Percentiles rank a stretch among this genome's conserved stretches.
Conservation (phyloP, 2,113 vertebrate species). For the Prionailurus viverrinus region DNA sequence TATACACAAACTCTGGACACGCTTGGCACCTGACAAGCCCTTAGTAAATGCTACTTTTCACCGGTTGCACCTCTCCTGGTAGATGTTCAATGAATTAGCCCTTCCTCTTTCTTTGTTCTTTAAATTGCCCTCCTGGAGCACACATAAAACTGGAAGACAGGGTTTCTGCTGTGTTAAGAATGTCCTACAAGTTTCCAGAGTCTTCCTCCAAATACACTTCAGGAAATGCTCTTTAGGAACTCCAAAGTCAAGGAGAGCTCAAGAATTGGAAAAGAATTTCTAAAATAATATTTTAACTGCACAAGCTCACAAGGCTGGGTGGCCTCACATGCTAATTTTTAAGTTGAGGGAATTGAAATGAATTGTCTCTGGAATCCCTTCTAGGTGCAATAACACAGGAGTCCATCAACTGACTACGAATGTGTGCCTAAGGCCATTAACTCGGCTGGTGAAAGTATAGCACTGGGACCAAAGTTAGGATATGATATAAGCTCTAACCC, state of each 20-base stretch:
- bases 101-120: not conserved
- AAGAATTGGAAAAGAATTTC: not conserved
- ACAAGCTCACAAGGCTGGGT: not conserved
- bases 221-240: not conserved
- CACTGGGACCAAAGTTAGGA: not conserved
- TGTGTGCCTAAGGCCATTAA: not conserved
- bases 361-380: slow-evolving; percentile 27
- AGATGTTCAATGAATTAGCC: not conserved
- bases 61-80: not conserved
- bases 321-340: not conserved
- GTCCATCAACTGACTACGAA: not conserved
- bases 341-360: not conserved
- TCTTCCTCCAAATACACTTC: not conserved
- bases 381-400: not conserved
- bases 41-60: not conserved
- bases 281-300: slow-evolving; percentile 1
- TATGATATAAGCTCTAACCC: not conserved
- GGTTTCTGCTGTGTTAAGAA: not conserved
- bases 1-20: not conserved
- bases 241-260: not conserved
- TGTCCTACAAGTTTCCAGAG: not conserved
- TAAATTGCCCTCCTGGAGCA: not conserved
- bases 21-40: not conserved
- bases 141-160: not conserved
- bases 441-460: not conserved